Percentiles rank a stretch among this genome's conserved stretches.
phyloP scores from a whole-genome alignment of 2,113 vertebrate genomes.

The Zeus faber region DNA sequence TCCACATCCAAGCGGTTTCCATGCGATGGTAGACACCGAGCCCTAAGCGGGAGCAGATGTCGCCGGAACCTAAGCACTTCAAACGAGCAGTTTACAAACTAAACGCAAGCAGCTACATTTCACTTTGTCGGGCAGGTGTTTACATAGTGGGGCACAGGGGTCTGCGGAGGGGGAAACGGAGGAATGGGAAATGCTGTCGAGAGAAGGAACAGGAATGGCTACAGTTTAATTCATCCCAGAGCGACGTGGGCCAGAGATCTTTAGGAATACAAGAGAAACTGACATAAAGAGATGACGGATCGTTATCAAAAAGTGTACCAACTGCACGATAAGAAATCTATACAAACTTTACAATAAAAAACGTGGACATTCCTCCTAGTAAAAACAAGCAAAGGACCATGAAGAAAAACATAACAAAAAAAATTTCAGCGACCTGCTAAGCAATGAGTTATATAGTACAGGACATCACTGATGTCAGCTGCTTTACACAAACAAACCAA shows the following conservation, averaged over 20 bases:
- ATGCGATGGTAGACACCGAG: neutral
- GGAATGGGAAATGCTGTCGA: slow-evolving; percentile 38
- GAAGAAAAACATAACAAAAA: slow-evolving; percentile 17
- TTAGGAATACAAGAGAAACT: slow-evolving; percentile 44
- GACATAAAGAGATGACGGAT: slow-evolving; percentile 35
- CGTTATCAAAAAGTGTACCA: slow-evolving; percentile 81
- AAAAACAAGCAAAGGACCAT: slow-evolving; percentile 78
- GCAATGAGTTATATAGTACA: slow-evolving; percentile 81
- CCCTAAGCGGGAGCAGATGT: neutral
- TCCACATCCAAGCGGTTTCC: neutral
- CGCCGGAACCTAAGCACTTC: too few relatives aligned
- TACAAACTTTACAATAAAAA: slow-evolving; percentile 85
- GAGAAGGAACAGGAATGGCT: slow-evolving; percentile 41
- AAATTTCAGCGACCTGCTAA: slow-evolving; percentile 87
- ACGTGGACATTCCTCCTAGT: slow-evolving; percentile 80
- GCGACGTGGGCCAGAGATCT: slow-evolving; percentile 30
- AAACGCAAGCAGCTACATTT: slow-evolving; percentile 13
- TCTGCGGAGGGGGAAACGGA: slow-evolving; percentile 2
- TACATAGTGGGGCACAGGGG: neutral
- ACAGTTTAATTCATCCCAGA: slow-evolving; percentile 28
- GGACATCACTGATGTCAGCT: slow-evolving; percentile 99
- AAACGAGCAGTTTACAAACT: slow-evolving; percentile 10
- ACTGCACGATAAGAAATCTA: slow-evolving; percentile 94
- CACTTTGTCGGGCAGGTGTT: neutral
- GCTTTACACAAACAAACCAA: slow-evolving; percentile 91